Percentiles rank a stretch among this genome's conserved stretches.
Evolutionary conservation across 2,888 invertebrate species (phyloP).

Genomic region (Antheraea assamensis): DNA sequence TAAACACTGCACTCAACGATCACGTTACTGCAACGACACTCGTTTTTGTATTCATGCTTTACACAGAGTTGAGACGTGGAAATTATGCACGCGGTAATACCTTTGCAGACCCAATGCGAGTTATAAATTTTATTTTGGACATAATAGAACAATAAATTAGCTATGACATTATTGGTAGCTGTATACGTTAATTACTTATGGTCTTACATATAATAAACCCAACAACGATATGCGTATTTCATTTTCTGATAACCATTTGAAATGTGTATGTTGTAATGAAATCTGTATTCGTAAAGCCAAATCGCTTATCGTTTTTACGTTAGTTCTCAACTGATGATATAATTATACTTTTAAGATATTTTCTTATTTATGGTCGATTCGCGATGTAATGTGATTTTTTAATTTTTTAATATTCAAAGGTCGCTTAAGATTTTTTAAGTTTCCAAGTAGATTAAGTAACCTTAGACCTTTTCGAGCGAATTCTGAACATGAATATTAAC

Average conservation of each 20-base stretch:
- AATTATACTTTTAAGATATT: background rate
- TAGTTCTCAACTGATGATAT: background rate
- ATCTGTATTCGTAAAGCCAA: background rate
- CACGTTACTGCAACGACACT: slow-evolving; percentile 45
- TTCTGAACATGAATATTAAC: too few relatives aligned
- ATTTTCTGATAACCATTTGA: slow-evolving; percentile 9
- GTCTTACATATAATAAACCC: background rate
- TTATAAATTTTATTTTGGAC: slow-evolving; percentile 44
- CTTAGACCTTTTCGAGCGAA: too few relatives aligned
- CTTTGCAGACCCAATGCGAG: slow-evolving; percentile 56
- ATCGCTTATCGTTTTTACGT: slow-evolving; percentile 9
- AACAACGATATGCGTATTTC: background rate
- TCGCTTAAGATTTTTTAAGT: too few relatives aligned
- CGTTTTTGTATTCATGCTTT: slow-evolving; percentile 54
- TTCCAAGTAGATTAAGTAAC: too few relatives aligned
- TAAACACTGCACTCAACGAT: slow-evolving; percentile 44
- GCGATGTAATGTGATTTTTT: too few relatives aligned
- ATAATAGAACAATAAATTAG: slow-evolving; percentile 19
- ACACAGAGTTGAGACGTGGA: slow-evolving; percentile 50
- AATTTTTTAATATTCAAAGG: too few relatives aligned
- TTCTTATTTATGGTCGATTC: background rate
- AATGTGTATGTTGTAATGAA: background rate
- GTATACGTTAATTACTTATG: background rate
- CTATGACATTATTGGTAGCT: slow-evolving; percentile 9
- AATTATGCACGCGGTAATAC: slow-evolving; percentile 72